Base-by-base conservation (phyloP, 2,797 vertebrate genomes). In the Amazona finschi region DNA sequence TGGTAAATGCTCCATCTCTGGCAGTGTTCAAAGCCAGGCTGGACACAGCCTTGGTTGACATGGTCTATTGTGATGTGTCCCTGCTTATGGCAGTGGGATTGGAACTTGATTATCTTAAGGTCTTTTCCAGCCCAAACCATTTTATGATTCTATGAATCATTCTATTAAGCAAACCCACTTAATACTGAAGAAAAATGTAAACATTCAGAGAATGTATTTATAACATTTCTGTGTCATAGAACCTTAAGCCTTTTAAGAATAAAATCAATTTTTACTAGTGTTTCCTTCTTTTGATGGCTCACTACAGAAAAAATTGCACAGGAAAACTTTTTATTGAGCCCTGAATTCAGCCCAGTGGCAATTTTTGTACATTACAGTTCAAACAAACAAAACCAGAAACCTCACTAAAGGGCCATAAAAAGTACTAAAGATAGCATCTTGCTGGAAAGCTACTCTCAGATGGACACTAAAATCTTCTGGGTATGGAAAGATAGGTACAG, bases 381-480 rank as follows among this genome's bases (percentile, higher is more conserved):
- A 65, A 66, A 50, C 27, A 69, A 62, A 50, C 7, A 81, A 43
- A 43, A 16, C 4, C 22, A 76, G 44, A 73, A 93, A 49, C 18
- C 2, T 11, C 67, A 22, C 7, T 2, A 44, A 76, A 31, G 15
- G 15, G 31, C 87, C 31, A 30, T 30, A 6, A 71, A 7, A 66
- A 39, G 11, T 4, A 7, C 16, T 24, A 3, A 41, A 57, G 15
- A 12, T 5, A 71, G 11, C 22, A 25, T 46, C 25, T 27, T 47
- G n/a, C 64, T 72, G 85, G 47, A 74, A 36, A 4, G 13, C 38
- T 18, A 13, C 1, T 85, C 31, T 52, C 28, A 41, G 17, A n/a
- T 41, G 7, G 16, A 8, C 6, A 15, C n/a, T 41, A 61, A 38
- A 66, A 66, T 46, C 1, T 0, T 8, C 7, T 11, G 14, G 21